A percentile compares a stretch with the other conserved stretches of the same genome.
Evolutionary conservation across 2,113 vertebrate species (phyloP).

Genomic region (Plotosus lineatus): DNA sequence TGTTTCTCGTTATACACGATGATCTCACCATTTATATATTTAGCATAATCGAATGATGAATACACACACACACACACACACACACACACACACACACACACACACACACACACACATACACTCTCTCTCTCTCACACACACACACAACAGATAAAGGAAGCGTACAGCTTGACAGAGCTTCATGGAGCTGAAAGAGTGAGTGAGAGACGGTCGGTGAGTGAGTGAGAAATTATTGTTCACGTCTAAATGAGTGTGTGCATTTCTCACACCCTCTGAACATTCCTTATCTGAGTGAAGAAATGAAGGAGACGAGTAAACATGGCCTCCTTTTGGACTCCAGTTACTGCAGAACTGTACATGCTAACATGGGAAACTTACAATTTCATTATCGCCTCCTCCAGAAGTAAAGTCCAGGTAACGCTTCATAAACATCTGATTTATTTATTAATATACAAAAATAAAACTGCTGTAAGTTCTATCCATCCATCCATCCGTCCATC

Average conservation of each 20-base stretch:
- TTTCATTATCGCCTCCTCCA: too few species aligned
- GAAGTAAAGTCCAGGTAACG: background rate
- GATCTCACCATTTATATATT: too few species aligned
- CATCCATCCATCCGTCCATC: too few species aligned
- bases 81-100: slow-evolving; percentile 16
- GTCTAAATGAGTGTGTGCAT: slow-evolving; percentile 5
- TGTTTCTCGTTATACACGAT: too few species aligned
- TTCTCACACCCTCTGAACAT: slow-evolving; percentile 41
- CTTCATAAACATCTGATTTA: background rate
- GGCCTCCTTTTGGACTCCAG: background rate
- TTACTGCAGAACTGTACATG: background rate
- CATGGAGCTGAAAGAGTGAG: too few species aligned
- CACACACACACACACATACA: background rate
- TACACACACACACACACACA: background rate
- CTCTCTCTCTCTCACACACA: too few species aligned
- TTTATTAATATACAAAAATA: background rate
- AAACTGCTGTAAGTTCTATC: background rate
- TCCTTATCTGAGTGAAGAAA: slow-evolving; percentile 31
- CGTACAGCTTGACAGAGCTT: background rate
- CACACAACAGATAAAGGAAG: background rate
- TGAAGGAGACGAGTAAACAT: background rate
- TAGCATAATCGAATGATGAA: too few species aligned
- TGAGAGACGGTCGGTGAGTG: too few species aligned
- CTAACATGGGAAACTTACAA: background rate
- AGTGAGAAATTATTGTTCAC: background rate